A percentile compares a stretch with the other conserved stretches of the same genome.
Evolutionary conservation across 1,140 invertebrate species (phyloP).

Genomic region (Drosophila mojavensis): DNA sequence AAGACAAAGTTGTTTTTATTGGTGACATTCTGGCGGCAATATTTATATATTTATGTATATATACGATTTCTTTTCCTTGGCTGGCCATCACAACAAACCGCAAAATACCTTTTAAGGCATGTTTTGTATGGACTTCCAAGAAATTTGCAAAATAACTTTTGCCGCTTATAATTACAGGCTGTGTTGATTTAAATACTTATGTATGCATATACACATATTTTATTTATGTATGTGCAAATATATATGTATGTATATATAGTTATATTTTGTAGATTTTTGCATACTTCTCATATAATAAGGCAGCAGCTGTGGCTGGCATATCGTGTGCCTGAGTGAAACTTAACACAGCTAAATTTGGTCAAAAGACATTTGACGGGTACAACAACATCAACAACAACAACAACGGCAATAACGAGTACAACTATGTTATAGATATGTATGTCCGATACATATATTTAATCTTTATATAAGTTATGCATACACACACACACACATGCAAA

Average conservation of each 20-base stretch:
- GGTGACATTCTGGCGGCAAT: constrained; percentile 43
- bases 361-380: constrained; percentile 53
- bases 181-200: constrained; percentile 27
- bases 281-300: constrained; percentile 33
- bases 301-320: constrained; percentile 44
- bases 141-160: constrained; percentile 59
- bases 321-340: constrained; percentile 71
- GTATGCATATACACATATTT: no score
- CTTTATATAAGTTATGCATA: constrained; percentile 70
- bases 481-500: constrained; percentile 63
- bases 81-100: constrained; percentile 42
- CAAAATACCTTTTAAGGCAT: constrained; percentile 62
- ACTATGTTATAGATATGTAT: constrained; percentile 2
- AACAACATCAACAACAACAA: constrained; percentile 11
- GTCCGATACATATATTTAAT: constrained; percentile 27
- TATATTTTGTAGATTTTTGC: constrained; percentile 27
- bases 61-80: not conserved
- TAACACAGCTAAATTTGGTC: constrained; percentile 75
- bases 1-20: constrained; percentile 4
- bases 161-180: constrained; percentile 67
- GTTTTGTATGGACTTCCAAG: constrained; percentile 55
- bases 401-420: constrained; percentile 17
- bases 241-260: not conserved
- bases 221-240: constrained; percentile 7
- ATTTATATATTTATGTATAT: constrained; percentile 1